phyloP scores from a whole-genome alignment of 2,888 invertebrate genomes.

The Teleogryllus oceanicus region DNA sequence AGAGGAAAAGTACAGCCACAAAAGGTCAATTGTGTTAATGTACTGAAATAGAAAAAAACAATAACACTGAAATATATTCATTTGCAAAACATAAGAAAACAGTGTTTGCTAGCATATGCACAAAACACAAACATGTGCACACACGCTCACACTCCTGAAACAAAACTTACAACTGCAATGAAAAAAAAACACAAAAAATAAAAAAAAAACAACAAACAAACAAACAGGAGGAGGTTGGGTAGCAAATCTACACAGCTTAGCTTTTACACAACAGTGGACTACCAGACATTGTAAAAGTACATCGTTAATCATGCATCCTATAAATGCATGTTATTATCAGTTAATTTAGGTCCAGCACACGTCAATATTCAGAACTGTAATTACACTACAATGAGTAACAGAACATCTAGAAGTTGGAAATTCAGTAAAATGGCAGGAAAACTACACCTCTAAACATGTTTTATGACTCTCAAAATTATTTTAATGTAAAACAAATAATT shows the following conservation, averaged over 20 bases:
- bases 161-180: background rate
- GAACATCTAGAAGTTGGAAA: background rate
- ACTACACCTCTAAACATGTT: too few relatives aligned
- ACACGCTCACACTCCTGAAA: constrained; percentile 20
- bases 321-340: background rate
- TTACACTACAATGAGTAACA: background rate
- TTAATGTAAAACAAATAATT: too few relatives aligned
- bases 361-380: background rate
- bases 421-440: background rate
- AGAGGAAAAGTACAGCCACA: background rate
- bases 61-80: constrained; percentile 11
- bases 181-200: background rate
- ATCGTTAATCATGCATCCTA: background rate
- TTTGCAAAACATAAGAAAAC: constrained; percentile 21
- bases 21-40: background rate
- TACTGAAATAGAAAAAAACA: constrained; percentile 23
- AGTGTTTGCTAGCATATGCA: constrained; percentile 21
- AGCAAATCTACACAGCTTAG: constrained; percentile 18
- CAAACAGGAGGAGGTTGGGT: background rate
- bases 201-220: background rate
- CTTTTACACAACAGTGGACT: background rate
- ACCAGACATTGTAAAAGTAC: background rate
- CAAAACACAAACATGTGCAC: constrained; percentile 21
- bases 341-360: background rate
- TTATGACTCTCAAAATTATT: too few relatives aligned